These are phyloP conservation scores for Lepus townsendii DNA, from an alignment of 2,797 vertebrate species.

Conservation along the genomic window DNA sequence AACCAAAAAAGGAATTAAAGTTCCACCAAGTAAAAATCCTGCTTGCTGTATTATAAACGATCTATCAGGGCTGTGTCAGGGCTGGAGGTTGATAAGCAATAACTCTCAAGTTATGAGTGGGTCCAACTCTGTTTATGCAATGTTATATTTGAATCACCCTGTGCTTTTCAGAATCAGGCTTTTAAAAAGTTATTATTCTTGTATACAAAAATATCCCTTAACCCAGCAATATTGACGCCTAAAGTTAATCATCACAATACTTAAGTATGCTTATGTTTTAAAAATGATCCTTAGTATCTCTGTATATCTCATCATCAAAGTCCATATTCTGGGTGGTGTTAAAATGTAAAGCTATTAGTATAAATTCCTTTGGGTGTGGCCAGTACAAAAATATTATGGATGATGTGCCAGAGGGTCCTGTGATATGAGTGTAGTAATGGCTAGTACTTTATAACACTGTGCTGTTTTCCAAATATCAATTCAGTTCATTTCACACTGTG, in stretches of 20 bases:
- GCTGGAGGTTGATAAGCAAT: not conserved
- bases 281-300: not conserved
- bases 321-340: not conserved
- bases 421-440: not conserved
- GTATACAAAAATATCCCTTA: not conserved
- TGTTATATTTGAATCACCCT: conserved; percentile 4
- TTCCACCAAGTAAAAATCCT: conserved; percentile 22
- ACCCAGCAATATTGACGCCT: too few relatives aligned
- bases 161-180: not conserved
- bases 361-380: conserved; percentile 14
- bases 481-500: conserved; percentile 20
- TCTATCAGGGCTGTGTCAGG: not conserved
- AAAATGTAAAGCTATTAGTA: conserved; percentile 59
- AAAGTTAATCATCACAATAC: too few relatives aligned
- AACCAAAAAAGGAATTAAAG: conserved; percentile 40
- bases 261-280: too few relatives aligned
- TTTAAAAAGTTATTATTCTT: conserved; percentile 13
- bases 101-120: not conserved
- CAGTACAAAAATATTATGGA: conserved; percentile 31
- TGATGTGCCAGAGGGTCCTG: not conserved
- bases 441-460: conserved; percentile 23
- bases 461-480: conserved; percentile 35
- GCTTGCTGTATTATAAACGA: not conserved
- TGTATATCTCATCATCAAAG: not conserved
- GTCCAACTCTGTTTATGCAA: conserved; percentile 33